Conservation (phyloP, 2,888 invertebrate species). For the Oxyscelio sp. region DNA sequence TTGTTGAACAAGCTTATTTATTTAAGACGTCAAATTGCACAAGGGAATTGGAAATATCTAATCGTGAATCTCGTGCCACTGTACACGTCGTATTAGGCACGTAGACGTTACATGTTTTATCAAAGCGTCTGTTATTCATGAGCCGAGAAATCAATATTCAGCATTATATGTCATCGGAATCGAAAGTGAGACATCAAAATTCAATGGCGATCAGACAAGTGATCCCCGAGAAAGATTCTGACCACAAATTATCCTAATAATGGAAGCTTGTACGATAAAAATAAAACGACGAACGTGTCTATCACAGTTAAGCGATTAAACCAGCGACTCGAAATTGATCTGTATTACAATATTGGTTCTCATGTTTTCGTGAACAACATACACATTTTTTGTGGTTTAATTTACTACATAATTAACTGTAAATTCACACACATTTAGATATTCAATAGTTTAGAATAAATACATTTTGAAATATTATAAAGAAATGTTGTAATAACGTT, state of each 20-base stretch:
- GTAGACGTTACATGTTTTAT: conserved; percentile 50
- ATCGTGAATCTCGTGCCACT: conserved; percentile 7
- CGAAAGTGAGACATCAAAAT: conserved; percentile 47
- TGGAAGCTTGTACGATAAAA: background rate
- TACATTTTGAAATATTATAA: no score
- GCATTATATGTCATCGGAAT: conserved; percentile 50
- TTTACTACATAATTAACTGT: no score
- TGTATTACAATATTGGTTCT: no score
- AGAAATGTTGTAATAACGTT: no score
- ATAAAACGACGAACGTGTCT: background rate
- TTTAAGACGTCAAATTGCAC: background rate
- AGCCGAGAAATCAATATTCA: conserved; percentile 49
- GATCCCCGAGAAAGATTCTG: conserved; percentile 32
- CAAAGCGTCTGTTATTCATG: conserved; percentile 52
- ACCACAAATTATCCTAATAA: conserved; percentile 33
- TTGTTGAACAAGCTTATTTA: background rate
- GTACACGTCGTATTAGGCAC: conserved; percentile 1
- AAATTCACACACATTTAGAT: no score
- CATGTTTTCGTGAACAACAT: no score
- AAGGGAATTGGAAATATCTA: conserved; percentile 24
- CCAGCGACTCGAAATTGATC: no score
- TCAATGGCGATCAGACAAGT: conserved; percentile 22
- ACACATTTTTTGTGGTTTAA: no score
- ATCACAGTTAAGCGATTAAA: no score
- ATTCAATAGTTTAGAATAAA: no score